phyloP scores from a whole-genome alignment of 2,113 vertebrate genomes.

The Erythrocercus mccallii region DNA sequence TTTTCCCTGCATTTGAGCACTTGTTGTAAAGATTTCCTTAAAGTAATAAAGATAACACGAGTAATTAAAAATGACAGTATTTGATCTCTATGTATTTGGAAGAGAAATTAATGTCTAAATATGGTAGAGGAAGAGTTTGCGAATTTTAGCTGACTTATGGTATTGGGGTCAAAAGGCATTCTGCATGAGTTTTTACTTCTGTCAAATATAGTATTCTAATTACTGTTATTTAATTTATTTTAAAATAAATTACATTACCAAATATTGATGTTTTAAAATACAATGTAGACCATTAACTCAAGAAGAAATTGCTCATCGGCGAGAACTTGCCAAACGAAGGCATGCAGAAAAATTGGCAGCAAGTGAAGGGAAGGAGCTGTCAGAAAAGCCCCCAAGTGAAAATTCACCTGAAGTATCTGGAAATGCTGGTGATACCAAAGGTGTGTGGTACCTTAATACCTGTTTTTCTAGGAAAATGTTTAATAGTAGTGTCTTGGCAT shows the following conservation, averaged over 20 bases:
- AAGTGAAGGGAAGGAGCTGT: conserved; percentile 52
- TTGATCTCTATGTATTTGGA: background rate
- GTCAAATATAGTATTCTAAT: background rate
- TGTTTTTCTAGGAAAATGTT: background rate
- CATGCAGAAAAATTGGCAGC: conserved; percentile 83
- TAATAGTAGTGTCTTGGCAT: background rate
- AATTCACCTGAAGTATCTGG: background rate
- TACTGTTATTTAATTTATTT: background rate
- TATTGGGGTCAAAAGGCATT: background rate
- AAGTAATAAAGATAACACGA: background rate
- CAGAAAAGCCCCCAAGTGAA: conserved; percentile 16
- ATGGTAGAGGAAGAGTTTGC: background rate
- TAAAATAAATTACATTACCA: background rate
- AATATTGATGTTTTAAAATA: background rate
- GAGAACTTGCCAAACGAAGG: conserved; percentile 79
- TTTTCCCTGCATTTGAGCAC: background rate
- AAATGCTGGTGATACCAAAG: conserved; percentile 25
- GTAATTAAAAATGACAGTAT: background rate
- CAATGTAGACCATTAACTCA: conserved; percentile 83
- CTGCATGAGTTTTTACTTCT: background rate
- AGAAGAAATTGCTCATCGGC: conserved; percentile 85
- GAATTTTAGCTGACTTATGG: background rate
- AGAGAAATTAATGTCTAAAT: background rate
- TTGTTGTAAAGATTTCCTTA: background rate
- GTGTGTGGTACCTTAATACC: conserved; percentile 17